These are phyloP conservation scores for Decapterus maruadsi DNA, from an alignment of 2,797 vertebrate species.

Conservation along the genomic window DNA sequence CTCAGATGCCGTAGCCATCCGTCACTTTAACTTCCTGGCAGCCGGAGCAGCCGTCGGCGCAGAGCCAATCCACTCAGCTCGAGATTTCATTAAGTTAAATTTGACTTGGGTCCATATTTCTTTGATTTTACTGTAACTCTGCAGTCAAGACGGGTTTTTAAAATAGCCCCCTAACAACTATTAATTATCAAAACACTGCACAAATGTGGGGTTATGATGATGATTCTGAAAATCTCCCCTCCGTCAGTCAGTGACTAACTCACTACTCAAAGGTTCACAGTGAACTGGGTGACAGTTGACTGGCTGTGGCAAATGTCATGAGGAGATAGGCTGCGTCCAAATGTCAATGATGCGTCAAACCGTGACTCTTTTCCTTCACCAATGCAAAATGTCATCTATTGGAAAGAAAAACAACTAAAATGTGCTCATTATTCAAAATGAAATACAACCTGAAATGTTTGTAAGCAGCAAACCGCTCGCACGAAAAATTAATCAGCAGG, in stretches of 20 bases:
- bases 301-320: slow-evolving; percentile 66
- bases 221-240: neutral
- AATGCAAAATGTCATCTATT: slow-evolving; percentile 57
- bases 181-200: slow-evolving; percentile 3
- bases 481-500: neutral
- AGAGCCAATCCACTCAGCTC: slow-evolving; percentile 34
- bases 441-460: slow-evolving; percentile 3
- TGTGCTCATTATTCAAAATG: slow-evolving; percentile 24
- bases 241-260: slow-evolving; percentile 48
- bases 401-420: slow-evolving; percentile 33
- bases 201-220: slow-evolving; percentile 2
- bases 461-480: too few species aligned
- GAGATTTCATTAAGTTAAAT: slow-evolving; percentile 62
- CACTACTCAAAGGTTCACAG: slow-evolving; percentile 52
- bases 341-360: slow-evolving; percentile 63
- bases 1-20: slow-evolving; percentile 45
- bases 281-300: slow-evolving; percentile 42
- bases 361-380: slow-evolving; percentile 30
- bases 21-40: slow-evolving; percentile 60
- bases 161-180: neutral
- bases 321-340: slow-evolving; percentile 61
- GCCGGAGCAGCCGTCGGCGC: slow-evolving; percentile 11
- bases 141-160: slow-evolving; percentile 4
- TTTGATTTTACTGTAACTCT: slow-evolving; percentile 32
- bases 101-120: slow-evolving; percentile 37